Base-by-base conservation (phyloP, 2,113 vertebrate genomes). In the Choloepus hoffmanni region DNA sequence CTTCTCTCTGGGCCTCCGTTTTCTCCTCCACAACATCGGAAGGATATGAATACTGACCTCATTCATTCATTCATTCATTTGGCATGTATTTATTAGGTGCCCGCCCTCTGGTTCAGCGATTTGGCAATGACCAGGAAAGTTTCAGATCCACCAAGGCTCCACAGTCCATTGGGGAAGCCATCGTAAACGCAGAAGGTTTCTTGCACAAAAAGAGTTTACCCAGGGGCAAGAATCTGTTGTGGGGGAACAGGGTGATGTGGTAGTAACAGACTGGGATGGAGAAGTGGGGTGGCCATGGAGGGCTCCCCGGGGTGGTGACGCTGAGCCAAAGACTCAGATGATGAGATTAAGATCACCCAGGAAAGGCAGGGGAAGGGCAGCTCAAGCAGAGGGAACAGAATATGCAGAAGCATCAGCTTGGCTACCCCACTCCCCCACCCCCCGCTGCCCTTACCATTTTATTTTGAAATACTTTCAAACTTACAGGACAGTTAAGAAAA, bases 341-440 rank as follows among this genome's bases (percentile, higher is more conserved):
- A 26, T 23, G 73, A 63, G 26, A 53, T 40, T 33, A 16, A n/a
- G n/a, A 9, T 78, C 23, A 7, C 33, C 28, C 55, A 84, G 53
- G 62, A 24, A 76, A 36, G 62, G 76, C 68, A n/a, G 55, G 73
- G 21, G 40, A 55, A 33, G 68, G 6, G 43, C 8, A 4, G 67
- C 15, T 58, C 83, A 40, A n/a, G 65, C 26, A 33, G 76, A 63
- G 55, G n/a, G 55, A 73, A 82, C 10, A 40, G 58, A 11, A 0
- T 12, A 7, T 43, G 45, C 28, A n/a, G 43, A 19, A 43, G 33
- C 23, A 62, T 19, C 48, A 11, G 23, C n/a, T 26, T 55, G 81
- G 33, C 33, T 5, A 3, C 2, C 2, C 18, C 18, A 15, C 2
- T 2, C 21, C 5, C 21, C 5, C 21, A 7, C 19, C 19, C 19